These are phyloP conservation scores for Dipodomys spectabilis DNA, from an alignment of 2,113 vertebrate genomes.

Conservation along the genomic window DNA sequence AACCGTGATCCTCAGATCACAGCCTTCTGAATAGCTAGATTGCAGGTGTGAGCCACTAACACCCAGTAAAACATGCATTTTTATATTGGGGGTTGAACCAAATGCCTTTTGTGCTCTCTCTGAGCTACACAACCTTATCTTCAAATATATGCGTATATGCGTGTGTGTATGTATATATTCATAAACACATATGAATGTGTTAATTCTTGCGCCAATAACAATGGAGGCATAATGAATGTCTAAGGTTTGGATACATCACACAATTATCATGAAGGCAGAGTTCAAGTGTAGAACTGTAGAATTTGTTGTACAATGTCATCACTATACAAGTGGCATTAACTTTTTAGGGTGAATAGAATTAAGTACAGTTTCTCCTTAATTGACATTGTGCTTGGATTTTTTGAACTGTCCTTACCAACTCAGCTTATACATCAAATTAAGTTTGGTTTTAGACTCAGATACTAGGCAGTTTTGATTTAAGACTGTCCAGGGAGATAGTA, in stretches of 20 bases:
- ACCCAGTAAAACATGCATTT: neutral
- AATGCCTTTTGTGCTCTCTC: neutral
- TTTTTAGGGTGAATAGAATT: neutral
- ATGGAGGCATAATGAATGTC: neutral
- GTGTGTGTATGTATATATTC: neutral
- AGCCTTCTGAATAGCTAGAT: too few species aligned
- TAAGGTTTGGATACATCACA: neutral
- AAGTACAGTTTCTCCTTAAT: neutral
- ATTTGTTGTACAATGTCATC: too few species aligned
- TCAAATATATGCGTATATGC: neutral
- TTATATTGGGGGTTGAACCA: neutral
- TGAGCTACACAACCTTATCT: neutral
- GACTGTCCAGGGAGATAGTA: neutral
- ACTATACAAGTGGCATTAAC: neutral
- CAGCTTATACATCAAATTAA: neutral
- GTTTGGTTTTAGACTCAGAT: neutral
- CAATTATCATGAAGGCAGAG: neutral
- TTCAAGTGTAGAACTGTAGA: neutral
- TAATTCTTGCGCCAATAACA: neutral
- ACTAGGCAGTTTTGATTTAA: neutral
- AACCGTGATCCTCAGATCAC: too few species aligned
- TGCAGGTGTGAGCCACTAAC: too few species aligned
- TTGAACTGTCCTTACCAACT: neutral
- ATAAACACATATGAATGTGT: neutral
- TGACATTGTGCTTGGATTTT: neutral